phyloP scores from a whole-genome alignment of 2,888 invertebrate species.

The Limnephilus rhombicus region DNA sequence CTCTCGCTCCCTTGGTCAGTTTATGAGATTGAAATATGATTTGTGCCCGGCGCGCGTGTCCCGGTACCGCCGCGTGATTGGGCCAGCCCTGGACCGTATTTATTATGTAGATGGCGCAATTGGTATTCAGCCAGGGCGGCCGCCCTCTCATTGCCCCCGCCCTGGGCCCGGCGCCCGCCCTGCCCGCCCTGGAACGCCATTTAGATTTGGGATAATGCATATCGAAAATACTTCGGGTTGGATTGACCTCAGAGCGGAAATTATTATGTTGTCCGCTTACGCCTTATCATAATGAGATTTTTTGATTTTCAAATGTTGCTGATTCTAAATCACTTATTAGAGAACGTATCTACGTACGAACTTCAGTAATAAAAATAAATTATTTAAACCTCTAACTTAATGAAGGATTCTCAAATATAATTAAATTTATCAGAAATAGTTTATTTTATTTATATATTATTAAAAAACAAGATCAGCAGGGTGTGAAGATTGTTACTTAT shows the following conservation, averaged over 20 bases:
- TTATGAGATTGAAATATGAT: slow-evolving; percentile 67
- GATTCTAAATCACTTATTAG: background rate
- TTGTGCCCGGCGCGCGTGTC: slow-evolving; percentile 66
- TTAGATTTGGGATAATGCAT: slow-evolving; percentile 50
- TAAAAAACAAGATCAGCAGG: too few relatives aligned
- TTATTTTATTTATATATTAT: too few relatives aligned
- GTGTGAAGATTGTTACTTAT: too few relatives aligned
- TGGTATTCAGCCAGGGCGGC: slow-evolving; percentile 65
- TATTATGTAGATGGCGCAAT: slow-evolving; percentile 66
- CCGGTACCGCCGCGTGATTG: slow-evolving; percentile 64
- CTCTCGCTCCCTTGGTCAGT: slow-evolving; percentile 65
- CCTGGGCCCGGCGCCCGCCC: slow-evolving; percentile 41
- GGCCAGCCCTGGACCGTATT: slow-evolving; percentile 62
- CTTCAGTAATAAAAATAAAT: background rate
- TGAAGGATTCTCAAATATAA: background rate
- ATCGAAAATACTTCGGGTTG: slow-evolving; percentile 39
- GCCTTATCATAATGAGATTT: slow-evolving; percentile 39
- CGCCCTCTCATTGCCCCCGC: slow-evolving; percentile 47
- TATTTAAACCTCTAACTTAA: background rate
- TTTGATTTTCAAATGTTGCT: background rate
- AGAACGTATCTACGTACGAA: background rate
- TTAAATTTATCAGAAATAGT: too few relatives aligned
- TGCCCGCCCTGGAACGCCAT: slow-evolving; percentile 38
- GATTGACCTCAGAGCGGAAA: slow-evolving; percentile 38
- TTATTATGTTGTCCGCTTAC: slow-evolving; percentile 32